Percentiles rank a stretch among this genome's conserved stretches.
phyloP scores from a whole-genome alignment of 2,888 invertebrate species.

The Limenitis camilla region DNA sequence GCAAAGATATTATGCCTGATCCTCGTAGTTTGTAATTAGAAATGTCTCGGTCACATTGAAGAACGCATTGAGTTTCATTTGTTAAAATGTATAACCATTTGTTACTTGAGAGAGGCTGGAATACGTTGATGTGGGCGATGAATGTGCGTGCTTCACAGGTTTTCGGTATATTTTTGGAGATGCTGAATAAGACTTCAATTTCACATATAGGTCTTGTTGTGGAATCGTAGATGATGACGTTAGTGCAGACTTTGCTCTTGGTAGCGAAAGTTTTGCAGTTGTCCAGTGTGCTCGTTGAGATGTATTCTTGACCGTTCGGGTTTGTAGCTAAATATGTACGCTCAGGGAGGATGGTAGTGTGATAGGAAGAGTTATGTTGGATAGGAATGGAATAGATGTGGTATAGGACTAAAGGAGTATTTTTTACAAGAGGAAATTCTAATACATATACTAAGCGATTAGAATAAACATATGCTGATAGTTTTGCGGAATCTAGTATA shows the following conservation, averaged over 20 bases:
- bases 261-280: slow-evolving; percentile 21
- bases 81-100: no score
- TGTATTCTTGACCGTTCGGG: slow-evolving; percentile 26
- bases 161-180: slow-evolving; percentile 13
- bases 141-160: slow-evolving; percentile 25
- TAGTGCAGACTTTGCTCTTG: neutral
- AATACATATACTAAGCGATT: slow-evolving; percentile 27
- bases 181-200: slow-evolving; percentile 16
- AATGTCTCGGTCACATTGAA: no score
- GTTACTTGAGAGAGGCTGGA: slow-evolving; percentile 6
- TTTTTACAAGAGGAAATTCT: slow-evolving; percentile 7
- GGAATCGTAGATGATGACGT: no score
- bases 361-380: slow-evolving; percentile 26
- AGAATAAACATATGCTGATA: slow-evolving; percentile 28
- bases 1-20: no score
- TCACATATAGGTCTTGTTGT: slow-evolving; percentile 18
- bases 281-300: slow-evolving; percentile 26
- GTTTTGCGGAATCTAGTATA: slow-evolving; percentile 26
- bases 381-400: slow-evolving; percentile 31
- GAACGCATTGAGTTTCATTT: no score
- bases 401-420: slow-evolving; percentile 27
- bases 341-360: slow-evolving; percentile 31
- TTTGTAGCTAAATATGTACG: slow-evolving; percentile 10
- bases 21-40: no score
- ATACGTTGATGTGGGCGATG: slow-evolving; percentile 25